These are phyloP conservation scores for Chionoecetes opilio DNA, from an alignment of 1,140 invertebrate genomes.

Conservation along the genomic window DNA sequence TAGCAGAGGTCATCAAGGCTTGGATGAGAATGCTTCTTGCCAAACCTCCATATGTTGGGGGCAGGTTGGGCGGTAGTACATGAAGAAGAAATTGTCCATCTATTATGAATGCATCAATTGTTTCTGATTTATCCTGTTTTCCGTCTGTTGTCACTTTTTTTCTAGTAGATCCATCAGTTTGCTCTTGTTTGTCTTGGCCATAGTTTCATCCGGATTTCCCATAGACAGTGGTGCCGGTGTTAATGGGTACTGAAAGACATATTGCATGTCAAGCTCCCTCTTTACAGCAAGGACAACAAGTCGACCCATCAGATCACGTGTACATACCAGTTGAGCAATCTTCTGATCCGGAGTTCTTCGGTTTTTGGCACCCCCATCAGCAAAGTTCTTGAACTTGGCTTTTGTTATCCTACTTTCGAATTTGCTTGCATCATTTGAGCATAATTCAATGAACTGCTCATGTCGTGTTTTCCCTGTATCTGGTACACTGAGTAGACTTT, in stretches of 20 bases:
- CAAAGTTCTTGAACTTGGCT: not conserved
- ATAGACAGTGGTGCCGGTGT: not conserved
- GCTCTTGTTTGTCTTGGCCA: not conserved
- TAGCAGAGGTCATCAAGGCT: not conserved
- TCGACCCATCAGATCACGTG: not conserved
- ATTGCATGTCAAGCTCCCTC: not conserved
- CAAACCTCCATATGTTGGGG: not conserved
- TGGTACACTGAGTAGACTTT: not conserved
- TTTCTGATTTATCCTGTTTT: no score
- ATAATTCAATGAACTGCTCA: not conserved
- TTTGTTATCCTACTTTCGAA: not conserved
- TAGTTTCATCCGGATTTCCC: not conserved
- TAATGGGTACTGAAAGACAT: not conserved
- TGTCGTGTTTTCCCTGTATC: not conserved
- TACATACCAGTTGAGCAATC: not conserved
- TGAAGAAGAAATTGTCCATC: not conserved
- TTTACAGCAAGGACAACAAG: not conserved
- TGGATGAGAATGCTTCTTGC: not conserved
- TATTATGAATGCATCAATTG: not conserved
- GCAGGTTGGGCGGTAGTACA: not conserved
- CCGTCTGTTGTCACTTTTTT: no score
- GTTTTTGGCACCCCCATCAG: not conserved
- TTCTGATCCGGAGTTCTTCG: not conserved
- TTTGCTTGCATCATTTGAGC: not conserved
- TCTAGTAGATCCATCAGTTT: not conserved